These are phyloP conservation scores for Drosophila biarmipes DNA, from an alignment of 1,140 invertebrate species.

Conservation along the genomic window DNA sequence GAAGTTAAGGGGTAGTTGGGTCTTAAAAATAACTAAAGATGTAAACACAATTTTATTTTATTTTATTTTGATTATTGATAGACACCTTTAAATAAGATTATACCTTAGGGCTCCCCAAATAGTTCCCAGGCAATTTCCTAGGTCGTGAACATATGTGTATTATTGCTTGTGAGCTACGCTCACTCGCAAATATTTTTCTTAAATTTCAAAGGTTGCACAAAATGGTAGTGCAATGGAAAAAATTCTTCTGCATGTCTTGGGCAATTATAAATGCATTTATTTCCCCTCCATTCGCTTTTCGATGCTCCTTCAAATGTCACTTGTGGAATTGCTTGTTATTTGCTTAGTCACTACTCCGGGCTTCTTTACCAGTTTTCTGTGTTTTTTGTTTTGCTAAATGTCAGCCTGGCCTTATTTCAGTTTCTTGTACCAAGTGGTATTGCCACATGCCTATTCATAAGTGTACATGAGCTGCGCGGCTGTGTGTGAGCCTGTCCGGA, in stretches of 20 bases:
- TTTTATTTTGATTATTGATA: neutral
- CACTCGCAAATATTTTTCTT: neutral
- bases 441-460: slow-evolving; percentile 10
- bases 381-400: slow-evolving; percentile 14
- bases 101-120: neutral
- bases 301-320: slow-evolving; percentile 37
- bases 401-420: slow-evolving; percentile 1
- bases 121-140: neutral
- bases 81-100: too few species aligned
- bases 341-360: slow-evolving; percentile 20
- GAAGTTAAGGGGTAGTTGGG: neutral
- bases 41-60: neutral
- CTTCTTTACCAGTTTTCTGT: neutral
- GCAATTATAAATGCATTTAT: slow-evolving; percentile 26
- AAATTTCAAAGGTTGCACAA: slow-evolving; percentile 14
- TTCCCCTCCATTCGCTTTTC: neutral
- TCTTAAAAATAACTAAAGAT: neutral
- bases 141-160: neutral
- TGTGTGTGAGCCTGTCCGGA: slow-evolving; percentile 5
- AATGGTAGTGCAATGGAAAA: neutral
- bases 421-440: slow-evolving; percentile 14
- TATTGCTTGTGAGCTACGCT: too few species aligned
- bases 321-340: slow-evolving; percentile 32
- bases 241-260: slow-evolving; percentile 1
- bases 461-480: neutral